phyloP scores from a whole-genome alignment of 2,888 invertebrate species.

The Linnaemya vulpina region DNA sequence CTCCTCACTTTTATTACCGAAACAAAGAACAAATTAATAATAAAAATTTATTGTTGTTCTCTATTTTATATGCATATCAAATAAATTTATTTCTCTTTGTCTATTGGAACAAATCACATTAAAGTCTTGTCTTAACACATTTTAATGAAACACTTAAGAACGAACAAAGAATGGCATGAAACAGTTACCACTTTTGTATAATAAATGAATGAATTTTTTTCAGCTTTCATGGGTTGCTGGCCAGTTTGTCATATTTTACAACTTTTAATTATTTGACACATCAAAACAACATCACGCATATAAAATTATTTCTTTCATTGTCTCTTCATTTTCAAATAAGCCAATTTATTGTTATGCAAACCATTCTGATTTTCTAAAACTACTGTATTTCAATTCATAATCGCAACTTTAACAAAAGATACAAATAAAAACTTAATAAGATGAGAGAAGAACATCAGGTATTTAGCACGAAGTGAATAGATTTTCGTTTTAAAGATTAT shows the following conservation, averaged over 20 bases:
- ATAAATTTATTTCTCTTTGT: not conserved
- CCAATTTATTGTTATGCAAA: slow-evolving; percentile 48
- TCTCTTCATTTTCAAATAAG: slow-evolving; percentile 14
- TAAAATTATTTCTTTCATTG: slow-evolving; percentile 2
- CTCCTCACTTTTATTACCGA: slow-evolving; percentile 14
- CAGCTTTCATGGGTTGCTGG: not conserved
- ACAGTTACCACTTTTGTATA: not conserved
- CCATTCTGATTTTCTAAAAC: slow-evolving; percentile 40
- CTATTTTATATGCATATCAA: not conserved
- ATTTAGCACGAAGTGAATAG: not conserved
- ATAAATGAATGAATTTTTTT: not conserved
- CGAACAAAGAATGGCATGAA: not conserved
- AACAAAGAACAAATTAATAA: slow-evolving; percentile 16
- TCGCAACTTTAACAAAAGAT: not conserved
- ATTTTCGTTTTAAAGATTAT: slow-evolving; percentile 20
- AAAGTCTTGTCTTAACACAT: not conserved
- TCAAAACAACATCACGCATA: slow-evolving; percentile 35
- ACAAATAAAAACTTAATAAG: not conserved
- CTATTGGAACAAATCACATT: slow-evolving; percentile 22
- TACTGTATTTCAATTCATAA: slow-evolving; percentile 45
- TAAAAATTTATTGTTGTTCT: not conserved
- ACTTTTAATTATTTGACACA: slow-evolving; percentile 22
- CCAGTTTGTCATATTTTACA: slow-evolving; percentile 10
- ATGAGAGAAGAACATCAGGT: not conserved
- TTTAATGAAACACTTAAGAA: not conserved